Conservation (phyloP, 2,888 invertebrate genomes). For the Epinotia ramella region DNA sequence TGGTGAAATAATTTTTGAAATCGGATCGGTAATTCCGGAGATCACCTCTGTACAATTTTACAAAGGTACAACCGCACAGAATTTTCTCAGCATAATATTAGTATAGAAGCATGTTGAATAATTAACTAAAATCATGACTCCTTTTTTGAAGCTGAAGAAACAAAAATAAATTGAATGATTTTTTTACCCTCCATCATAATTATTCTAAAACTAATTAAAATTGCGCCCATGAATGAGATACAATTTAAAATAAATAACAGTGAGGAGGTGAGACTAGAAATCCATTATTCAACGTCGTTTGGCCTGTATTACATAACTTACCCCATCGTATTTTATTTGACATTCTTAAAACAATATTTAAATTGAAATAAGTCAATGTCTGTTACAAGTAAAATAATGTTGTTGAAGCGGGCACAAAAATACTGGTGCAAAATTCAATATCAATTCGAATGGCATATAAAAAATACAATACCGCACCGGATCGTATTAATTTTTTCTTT, state of each 20-base stretch:
- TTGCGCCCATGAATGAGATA: too few species aligned
- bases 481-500: neutral
- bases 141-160: too few species aligned
- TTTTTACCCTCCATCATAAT: too few species aligned
- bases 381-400: neutral
- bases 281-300: neutral
- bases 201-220: too few species aligned
- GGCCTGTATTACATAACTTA: neutral
- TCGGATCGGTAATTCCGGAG: too few species aligned
- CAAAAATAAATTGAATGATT: too few species aligned
- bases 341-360: neutral
- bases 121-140: too few species aligned
- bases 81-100: too few species aligned
- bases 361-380: neutral
- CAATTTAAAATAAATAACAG: neutral
- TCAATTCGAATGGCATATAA: neutral
- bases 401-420: constrained; percentile 2
- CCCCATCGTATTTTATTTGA: neutral
- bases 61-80: too few species aligned
- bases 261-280: neutral
- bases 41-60: too few species aligned
- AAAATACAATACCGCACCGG: neutral
- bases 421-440: neutral
- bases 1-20: too few species aligned
- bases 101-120: too few species aligned